phyloP scores from a whole-genome alignment of 2,113 vertebrate species.

The Pogona vitticeps region DNA sequence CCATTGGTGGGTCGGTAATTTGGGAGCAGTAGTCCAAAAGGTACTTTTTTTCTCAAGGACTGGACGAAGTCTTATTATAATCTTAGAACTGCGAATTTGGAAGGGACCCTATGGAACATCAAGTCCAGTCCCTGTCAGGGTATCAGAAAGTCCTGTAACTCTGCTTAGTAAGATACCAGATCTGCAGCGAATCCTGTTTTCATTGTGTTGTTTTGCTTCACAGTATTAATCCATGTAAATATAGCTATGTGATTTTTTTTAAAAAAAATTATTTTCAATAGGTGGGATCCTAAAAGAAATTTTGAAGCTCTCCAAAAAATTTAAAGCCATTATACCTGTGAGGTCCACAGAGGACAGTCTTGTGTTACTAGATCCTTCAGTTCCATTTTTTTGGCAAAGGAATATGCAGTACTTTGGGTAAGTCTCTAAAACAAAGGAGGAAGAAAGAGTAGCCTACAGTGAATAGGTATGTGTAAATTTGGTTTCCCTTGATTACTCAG shows the following conservation, averaged over 20 bases:
- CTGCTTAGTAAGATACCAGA: neutral
- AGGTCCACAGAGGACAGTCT: slow-evolving; percentile 74
- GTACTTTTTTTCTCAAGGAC: too few species aligned
- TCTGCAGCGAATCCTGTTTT: neutral
- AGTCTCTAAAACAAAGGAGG: slow-evolving; percentile 41
- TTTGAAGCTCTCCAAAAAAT: slow-evolving; percentile 73
- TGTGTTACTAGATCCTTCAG: slow-evolving; percentile 81
- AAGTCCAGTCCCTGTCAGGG: too few species aligned
- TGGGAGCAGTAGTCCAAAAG: too few species aligned
- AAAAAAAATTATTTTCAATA: slow-evolving; percentile 52
- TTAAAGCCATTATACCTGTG: slow-evolving; percentile 87
- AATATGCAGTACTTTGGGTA: slow-evolving; percentile 87
- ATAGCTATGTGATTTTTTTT: neutral
- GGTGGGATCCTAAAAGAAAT: slow-evolving; percentile 84
- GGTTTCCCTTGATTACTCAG: slow-evolving; percentile 5
- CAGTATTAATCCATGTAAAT: neutral
- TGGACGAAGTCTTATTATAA: too few species aligned
- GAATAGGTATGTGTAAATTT: neutral
- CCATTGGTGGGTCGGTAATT: too few species aligned
- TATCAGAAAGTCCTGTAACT: too few species aligned
- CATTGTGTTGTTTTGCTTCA: neutral
- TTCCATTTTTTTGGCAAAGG: slow-evolving; percentile 88
- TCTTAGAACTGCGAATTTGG: too few species aligned
- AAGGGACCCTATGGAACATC: too few species aligned
- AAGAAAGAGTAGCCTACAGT: neutral